Base-by-base conservation (phyloP, 1,140 invertebrate species). In the Phymastichus coffea region DNA sequence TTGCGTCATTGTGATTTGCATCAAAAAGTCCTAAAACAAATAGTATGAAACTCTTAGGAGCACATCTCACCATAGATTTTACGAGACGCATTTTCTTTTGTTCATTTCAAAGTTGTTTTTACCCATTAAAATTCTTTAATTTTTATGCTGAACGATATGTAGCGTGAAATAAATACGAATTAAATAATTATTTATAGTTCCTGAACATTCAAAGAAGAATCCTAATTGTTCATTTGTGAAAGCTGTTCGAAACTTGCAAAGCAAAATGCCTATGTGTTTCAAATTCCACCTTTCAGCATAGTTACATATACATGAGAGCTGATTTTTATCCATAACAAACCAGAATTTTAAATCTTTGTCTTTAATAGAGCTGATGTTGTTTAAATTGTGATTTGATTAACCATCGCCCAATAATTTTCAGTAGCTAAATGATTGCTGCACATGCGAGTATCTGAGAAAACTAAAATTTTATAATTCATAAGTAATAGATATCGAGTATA, bases 1-100 rank as follows among this genome's bases (percentile, higher is more conserved):
- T 33, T 56, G 1, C 20, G 40, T 28, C 28, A 28, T 30, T n/a
- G n/a, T 57, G 33, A 14, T 26, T 41, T 35, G 44, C 46, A n/a
- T n/a, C n/a, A n/a, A n/a, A n/a, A n/a, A 38, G 52, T n/a, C 26
- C 52, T 17, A 54, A 20, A 43, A 54, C 52, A 54, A 54, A 54
- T 28, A 25, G 38, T 9, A 26, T 20, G 26, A 19, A 41, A 28
- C 26, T 25, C 15, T 54, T 15, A 17, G 38, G 14, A 9, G 33
- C 17, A 53, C 49, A 53, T 23, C 20, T 25, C 22, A 54, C 38
- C 52, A 54, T 54, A 15, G 52, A 25, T 54, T 54, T 43, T 6
- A 41, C 28, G 2, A 28, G n/a, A n/a, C n/a, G n/a, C n/a, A n/a
- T n/a, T n/a, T n/a, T n/a, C n/a, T n/a, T n/a, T n/a, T n/a, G n/a